Conservation (phyloP, 2,888 invertebrate genomes). For the Hyposoter didymator region DNA sequence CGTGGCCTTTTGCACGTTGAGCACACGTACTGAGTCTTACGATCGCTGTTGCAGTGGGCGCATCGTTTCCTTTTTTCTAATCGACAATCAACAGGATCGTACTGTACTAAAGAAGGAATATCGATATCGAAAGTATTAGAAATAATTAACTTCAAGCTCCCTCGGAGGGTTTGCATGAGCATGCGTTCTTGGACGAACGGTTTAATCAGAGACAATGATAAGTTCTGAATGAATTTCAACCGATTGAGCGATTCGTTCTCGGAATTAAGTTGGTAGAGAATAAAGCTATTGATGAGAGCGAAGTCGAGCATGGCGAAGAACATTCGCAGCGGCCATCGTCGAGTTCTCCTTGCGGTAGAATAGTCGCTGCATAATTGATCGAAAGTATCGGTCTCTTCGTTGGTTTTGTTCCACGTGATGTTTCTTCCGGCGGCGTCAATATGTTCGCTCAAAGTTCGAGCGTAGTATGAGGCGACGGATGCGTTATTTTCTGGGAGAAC, state of each 20-base stretch:
- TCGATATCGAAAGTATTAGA: conserved; percentile 4
- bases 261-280: neutral
- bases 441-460: conserved; percentile 62
- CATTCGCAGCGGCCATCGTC: conserved; percentile 32
- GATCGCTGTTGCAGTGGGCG: conserved; percentile 9
- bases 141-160: neutral
- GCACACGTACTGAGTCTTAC: neutral
- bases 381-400: conserved; percentile 6
- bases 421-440: conserved; percentile 60
- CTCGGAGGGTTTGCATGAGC: neutral
- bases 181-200: conserved; percentile 5
- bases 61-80: conserved; percentile 12
- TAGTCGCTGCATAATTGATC: conserved; percentile 32
- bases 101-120: neutral
- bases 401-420: conserved; percentile 68
- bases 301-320: conserved; percentile 50
- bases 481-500: conserved; percentile 23
- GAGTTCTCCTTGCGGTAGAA: conserved; percentile 16
- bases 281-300: conserved; percentile 16
- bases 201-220: neutral
- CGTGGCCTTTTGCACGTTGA: conserved; percentile 8
- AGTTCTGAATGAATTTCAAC: neutral
- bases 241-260: conserved; percentile 5
- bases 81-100: conserved; percentile 3
- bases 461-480: conserved; percentile 53